Evolutionary conservation across 1,140 invertebrate species (phyloP).

Genomic region (Hylaeus volcanicus): DNA sequence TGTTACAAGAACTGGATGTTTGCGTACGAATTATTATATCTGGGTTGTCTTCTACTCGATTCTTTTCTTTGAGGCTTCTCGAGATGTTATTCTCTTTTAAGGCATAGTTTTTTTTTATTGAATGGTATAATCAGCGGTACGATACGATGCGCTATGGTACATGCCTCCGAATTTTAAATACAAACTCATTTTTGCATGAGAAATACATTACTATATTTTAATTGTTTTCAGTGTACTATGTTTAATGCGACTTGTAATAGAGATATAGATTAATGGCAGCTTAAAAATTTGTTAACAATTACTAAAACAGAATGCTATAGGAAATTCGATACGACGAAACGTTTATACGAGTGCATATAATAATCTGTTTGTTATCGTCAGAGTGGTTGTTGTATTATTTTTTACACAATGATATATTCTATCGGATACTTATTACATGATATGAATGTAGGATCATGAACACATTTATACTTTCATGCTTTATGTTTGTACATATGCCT

Average conservation of each 20-base stretch:
- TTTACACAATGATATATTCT: not conserved
- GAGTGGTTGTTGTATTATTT: not conserved
- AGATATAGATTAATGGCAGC: not conserved
- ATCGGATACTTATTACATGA: not conserved
- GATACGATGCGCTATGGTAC: not conserved
- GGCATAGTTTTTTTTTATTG: slow-evolving; percentile 14
- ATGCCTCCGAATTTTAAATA: slow-evolving; percentile 15
- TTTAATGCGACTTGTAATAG: not conserved
- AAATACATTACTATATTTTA: not conserved
- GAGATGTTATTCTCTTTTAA: slow-evolving; percentile 15
- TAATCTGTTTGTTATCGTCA: not conserved
- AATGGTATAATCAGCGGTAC: slow-evolving; percentile 17
- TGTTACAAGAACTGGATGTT: slow-evolving; percentile 67
- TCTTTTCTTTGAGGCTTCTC: slow-evolving; percentile 25
- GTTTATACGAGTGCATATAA: not conserved
- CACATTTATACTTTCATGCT: slow-evolving; percentile 2
- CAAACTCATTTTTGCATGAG: slow-evolving; percentile 30
- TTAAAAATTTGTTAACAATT: not conserved
- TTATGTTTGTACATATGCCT: not conserved
- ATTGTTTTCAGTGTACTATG: slow-evolving; percentile 5
- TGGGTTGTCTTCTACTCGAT: slow-evolving; percentile 11
- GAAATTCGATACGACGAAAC: not conserved
- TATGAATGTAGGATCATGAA: not conserved
- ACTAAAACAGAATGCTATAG: not conserved
- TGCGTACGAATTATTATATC: slow-evolving; percentile 29